Conservation (phyloP, 2,113 vertebrate species). For the Nothocercus nigrocapillus region DNA sequence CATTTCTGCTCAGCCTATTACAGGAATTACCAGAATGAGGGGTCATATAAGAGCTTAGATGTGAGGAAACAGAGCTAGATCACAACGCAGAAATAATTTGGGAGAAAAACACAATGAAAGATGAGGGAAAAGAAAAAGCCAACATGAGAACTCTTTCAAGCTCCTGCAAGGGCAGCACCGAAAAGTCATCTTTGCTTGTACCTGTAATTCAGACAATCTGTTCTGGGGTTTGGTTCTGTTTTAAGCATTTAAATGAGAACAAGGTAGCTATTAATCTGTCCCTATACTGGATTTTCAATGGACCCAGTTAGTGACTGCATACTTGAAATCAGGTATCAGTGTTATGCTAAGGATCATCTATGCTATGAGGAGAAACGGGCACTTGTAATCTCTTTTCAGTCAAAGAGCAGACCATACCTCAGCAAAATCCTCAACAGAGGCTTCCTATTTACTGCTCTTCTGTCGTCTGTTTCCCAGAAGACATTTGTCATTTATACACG, state of each 20-base stretch:
- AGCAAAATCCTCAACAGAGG: not conserved
- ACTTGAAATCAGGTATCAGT: not conserved
- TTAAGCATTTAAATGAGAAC: not conserved
- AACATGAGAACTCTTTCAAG: not conserved
- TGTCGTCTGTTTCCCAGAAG: not conserved
- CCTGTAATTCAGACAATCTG: not conserved
- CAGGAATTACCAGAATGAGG: not conserved
- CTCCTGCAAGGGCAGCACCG: accelerated
- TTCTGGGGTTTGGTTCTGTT: not conserved
- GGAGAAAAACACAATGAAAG: not conserved
- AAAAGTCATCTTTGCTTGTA: not conserved
- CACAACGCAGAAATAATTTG: not conserved
- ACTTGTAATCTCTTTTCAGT: not conserved
- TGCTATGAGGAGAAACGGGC: not conserved
- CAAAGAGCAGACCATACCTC: not conserved
- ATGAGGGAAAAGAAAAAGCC: not conserved
- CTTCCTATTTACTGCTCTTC: not conserved
- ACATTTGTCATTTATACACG: not conserved
- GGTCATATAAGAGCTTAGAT: not conserved
- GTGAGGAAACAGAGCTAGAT: not conserved
- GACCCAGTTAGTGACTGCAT: not conserved
- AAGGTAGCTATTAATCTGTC: not conserved
- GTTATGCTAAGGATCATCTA: not conserved
- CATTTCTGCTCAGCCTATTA: not conserved
- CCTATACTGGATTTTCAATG: not conserved